Evolutionary conservation across 2,888 invertebrate genomes (phyloP).

Genomic region (Geotrupes spiniger): DNA sequence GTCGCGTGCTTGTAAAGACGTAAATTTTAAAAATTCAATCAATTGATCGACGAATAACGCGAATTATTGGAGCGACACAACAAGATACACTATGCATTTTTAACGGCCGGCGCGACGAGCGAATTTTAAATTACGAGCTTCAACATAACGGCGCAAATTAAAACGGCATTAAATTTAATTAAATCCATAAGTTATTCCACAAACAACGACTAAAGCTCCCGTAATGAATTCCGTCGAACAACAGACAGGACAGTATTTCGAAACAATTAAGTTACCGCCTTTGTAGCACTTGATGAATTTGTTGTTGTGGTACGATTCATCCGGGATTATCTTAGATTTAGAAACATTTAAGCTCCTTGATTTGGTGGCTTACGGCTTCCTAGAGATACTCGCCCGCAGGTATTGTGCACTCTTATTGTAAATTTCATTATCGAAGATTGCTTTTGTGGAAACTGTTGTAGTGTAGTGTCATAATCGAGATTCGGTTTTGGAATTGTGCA

Average conservation of each 20-base stretch:
- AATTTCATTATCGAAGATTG: too few species aligned
- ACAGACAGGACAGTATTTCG: constrained; percentile 33
- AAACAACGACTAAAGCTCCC: constrained; percentile 28
- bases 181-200: constrained; percentile 32
- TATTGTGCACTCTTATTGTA: constrained; percentile 1
- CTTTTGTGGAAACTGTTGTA: too few species aligned
- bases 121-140: constrained; percentile 1
- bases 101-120: background rate
- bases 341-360: constrained; percentile 26
- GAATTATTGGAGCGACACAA: too few species aligned
- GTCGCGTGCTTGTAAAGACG: too few species aligned
- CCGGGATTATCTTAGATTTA: constrained; percentile 36
- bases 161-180: constrained; percentile 32
- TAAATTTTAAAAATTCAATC: too few species aligned
- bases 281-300: constrained; percentile 40
- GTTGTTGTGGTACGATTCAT: constrained; percentile 39
- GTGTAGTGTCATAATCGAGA: too few species aligned
- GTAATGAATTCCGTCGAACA: constrained; percentile 31
- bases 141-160: constrained; percentile 26
- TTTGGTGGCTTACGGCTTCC: constrained; percentile 23
- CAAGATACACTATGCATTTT: background rate
- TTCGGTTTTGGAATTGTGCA: too few species aligned
- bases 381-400: constrained; percentile 14
- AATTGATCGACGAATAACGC: too few species aligned
- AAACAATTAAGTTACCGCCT: constrained; percentile 40